These are phyloP conservation scores for Cossypha heuglini DNA, from an alignment of 2,797 vertebrate species.

Conservation along the genomic window DNA sequence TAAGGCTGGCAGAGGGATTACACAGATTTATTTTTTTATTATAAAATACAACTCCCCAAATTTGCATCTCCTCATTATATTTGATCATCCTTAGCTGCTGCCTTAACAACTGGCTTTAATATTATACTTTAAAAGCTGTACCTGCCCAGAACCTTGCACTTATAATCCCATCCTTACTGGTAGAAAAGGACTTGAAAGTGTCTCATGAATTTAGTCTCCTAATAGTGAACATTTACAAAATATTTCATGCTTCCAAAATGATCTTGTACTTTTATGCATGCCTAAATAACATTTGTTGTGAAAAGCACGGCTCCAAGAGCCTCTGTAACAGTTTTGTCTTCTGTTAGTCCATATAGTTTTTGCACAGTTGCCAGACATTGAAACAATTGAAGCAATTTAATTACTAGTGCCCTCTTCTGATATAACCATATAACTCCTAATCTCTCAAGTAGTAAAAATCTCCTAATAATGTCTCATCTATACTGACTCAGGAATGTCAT, in stretches of 20 bases:
- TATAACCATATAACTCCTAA: background rate
- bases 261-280: background rate
- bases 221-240: background rate
- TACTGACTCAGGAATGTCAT: background rate
- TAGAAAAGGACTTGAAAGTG: background rate
- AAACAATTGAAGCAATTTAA: background rate
- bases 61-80: background rate
- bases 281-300: background rate
- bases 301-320: background rate
- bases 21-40: background rate
- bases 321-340: background rate
- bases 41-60: rapidly evolving
- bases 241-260: background rate
- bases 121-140: background rate
- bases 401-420: background rate
- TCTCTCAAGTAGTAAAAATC: background rate
- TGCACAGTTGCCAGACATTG: background rate
- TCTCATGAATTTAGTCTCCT: background rate
- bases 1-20: background rate
- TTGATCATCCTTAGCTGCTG: background rate
- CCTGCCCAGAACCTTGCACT: background rate
- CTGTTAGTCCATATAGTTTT: background rate
- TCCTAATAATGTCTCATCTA: background rate
- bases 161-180: background rate
- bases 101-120: background rate